Evolutionary conservation across 1,140 invertebrate genomes (phyloP), one percentile per base, ranked within the genome.

Genomic region (Eumaeus atala): DNA sequence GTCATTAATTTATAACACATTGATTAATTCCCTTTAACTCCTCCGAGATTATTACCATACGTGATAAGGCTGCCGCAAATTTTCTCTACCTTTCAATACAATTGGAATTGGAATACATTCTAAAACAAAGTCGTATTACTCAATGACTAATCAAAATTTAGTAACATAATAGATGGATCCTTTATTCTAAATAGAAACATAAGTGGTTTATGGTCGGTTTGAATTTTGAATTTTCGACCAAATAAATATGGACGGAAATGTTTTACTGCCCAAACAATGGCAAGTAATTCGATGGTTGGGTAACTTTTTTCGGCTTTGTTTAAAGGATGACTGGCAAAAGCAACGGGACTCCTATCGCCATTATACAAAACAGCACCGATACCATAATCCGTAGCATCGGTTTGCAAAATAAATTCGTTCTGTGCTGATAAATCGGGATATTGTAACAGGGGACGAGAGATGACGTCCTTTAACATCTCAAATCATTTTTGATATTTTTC

Each of bases 91-190:
- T 56, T 56, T 38, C n/a, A n/a, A n/a, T n/a, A n/a, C n/a, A n/a
- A n/a, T n/a, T n/a, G n/a, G n/a, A n/a, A n/a, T n/a, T n/a, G n/a
- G n/a, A 12, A 62, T 44, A 54, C 56, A 59, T 9, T 42, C 16
- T 21, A 62, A 58, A 56, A 55, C 51, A 42, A 58, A 58, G n/a
- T 58, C 36, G 53, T 55, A 62, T 35, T 58, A 56, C 42, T 62
- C 53, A 10, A 63, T 33, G 28, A 33, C 37, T 18, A 63, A 44
- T 5, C 61, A 34, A 50, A 63, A 63, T 49, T 59, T 18, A 51
- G 6, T 12, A 59, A 40, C 17, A 56, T 47, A 50, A 56, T 63
- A n/a, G 57, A 63, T 3, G 61, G 61, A 59, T 59, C 51, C 47
- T 53, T 63, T 36, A 60, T 53, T 1, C 34, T 21, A 28, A 56